These are phyloP conservation scores for Gadus macrocephalus DNA, from an alignment of 2,113 vertebrate genomes.

Conservation along the genomic window DNA sequence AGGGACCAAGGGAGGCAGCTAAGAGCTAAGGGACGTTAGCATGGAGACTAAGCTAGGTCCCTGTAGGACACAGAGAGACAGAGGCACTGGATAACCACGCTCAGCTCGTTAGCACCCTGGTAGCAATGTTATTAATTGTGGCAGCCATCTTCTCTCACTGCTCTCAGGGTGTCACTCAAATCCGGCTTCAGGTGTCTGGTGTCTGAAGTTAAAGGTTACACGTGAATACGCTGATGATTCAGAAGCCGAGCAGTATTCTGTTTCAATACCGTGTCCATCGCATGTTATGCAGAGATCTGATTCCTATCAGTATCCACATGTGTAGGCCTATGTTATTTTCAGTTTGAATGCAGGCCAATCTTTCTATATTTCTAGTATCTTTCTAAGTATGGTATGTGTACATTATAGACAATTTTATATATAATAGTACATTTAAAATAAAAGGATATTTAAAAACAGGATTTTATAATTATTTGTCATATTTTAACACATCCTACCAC, in stretches of 20 bases:
- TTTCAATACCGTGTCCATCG: slow-evolving; percentile 29
- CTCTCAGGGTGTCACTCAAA: slow-evolving; percentile 12
- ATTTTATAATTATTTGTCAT: too few species aligned
- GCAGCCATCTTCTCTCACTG: slow-evolving; percentile 46
- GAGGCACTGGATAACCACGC: slow-evolving; percentile 3
- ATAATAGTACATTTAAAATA: too few species aligned
- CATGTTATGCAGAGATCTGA: too few species aligned
- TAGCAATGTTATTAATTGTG: slow-evolving; percentile 10
- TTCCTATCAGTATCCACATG: too few species aligned
- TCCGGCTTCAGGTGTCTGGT: slow-evolving; percentile 5
- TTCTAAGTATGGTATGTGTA: too few species aligned
- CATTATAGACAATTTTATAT: too few species aligned
- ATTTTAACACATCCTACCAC: too few species aligned
- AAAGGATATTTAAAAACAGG: too few species aligned
- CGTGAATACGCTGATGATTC: slow-evolving; percentile 31
- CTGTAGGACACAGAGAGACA: slow-evolving; percentile 13
- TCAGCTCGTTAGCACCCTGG: neutral
- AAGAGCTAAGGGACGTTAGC: slow-evolving; percentile 35
- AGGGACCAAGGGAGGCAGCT: slow-evolving; percentile 19
- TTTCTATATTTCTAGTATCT: too few species aligned
- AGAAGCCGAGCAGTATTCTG: slow-evolving; percentile 34
- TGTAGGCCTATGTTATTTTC: too few species aligned
- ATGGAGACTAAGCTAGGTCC: slow-evolving; percentile 18
- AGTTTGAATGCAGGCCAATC: too few species aligned
- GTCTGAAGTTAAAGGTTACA: slow-evolving; percentile 36